These are phyloP conservation scores for Thumatha senex DNA, from an alignment of 2,888 invertebrate species.

Conservation along the genomic window DNA sequence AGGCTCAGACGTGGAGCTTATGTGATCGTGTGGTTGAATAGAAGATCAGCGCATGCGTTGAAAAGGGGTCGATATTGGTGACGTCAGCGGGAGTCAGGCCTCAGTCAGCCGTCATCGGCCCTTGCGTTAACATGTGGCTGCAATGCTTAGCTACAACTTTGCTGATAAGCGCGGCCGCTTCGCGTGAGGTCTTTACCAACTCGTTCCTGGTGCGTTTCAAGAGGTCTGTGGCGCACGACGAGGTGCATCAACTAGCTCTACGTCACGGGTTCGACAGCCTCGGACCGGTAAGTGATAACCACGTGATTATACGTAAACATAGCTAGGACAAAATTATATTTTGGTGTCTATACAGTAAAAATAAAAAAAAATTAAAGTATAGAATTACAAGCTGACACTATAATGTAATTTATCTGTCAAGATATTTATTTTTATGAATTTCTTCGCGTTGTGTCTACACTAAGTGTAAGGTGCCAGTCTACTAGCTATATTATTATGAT, in stretches of 20 bases:
- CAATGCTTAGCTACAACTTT: conserved; percentile 72
- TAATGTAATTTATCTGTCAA: too few relatives aligned
- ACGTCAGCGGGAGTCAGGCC: conserved; percentile 66
- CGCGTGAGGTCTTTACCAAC: conserved; percentile 94
- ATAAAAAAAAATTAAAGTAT: too few relatives aligned
- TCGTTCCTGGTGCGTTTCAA: conserved; percentile 96
- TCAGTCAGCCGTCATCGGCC: conserved; percentile 77
- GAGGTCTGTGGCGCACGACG: conserved; percentile 88
- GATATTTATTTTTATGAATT: too few relatives aligned
- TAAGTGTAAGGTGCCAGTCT: too few relatives aligned
- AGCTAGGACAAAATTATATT: conserved; percentile 41
- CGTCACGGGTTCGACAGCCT: conserved; percentile 97
- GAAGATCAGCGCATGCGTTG: conserved; percentile 66
- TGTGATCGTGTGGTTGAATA: conserved; percentile 44
- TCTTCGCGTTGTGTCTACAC: too few relatives aligned
- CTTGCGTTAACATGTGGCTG: conserved; percentile 74
- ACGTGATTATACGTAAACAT: conserved; percentile 79
- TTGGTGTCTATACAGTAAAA: conserved; percentile 26
- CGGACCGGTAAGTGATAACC: conserved; percentile 92
- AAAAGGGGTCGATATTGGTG: conserved; percentile 72
- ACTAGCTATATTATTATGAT: too few relatives aligned
- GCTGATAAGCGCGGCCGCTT: conserved; percentile 67
- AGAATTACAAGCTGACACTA: too few relatives aligned
- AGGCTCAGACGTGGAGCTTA: conserved; percentile 30
- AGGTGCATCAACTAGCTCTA: conserved; percentile 92